A percentile compares a stretch with the other conserved stretches of the same genome.
These are phyloP conservation scores for Hafferia zeledoni DNA, from an alignment of 2,797 vertebrate genomes.

Conservation along the genomic window DNA sequence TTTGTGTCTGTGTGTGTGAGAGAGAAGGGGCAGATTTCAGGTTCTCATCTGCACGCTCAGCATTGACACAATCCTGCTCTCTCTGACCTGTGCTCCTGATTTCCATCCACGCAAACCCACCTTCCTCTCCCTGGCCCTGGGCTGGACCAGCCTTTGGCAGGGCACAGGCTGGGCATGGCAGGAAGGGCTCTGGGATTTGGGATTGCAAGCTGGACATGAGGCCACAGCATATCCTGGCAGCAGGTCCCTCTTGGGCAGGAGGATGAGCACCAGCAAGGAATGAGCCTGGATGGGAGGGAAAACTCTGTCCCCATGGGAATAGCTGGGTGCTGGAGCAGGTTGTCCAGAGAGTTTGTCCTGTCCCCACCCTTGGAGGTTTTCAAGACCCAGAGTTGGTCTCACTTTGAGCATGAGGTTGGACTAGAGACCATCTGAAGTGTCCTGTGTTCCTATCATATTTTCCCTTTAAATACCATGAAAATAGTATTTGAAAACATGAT, in stretches of 20 bases:
- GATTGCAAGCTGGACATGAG: rapidly evolving
- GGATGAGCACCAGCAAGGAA: not conserved
- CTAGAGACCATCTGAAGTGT: not conserved
- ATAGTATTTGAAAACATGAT: rapidly evolving
- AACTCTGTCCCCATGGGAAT: not conserved
- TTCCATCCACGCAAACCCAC: not conserved
- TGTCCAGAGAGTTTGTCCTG: not conserved
- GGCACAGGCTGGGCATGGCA: not conserved
- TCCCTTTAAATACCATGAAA: not conserved
- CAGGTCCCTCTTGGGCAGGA: not conserved
- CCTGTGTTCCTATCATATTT: not conserved
- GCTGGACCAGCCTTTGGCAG: no score
- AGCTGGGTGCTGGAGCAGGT: not conserved
- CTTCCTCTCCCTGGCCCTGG: no score
- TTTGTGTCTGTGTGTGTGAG: not conserved
- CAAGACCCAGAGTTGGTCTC: not conserved
- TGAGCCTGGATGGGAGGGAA: not conserved
- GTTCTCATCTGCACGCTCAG: not conserved
- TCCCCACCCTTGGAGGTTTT: not conserved
- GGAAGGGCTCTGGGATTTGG: not conserved
- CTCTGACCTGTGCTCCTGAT: not conserved
- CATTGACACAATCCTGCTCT: rapidly evolving
- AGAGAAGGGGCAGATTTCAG: not conserved
- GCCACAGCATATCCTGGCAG: not conserved
- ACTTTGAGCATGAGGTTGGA: not conserved